These are phyloP conservation scores for Xylocopa sonorina DNA, from an alignment of 1,140 invertebrate genomes.

Conservation along the genomic window DNA sequence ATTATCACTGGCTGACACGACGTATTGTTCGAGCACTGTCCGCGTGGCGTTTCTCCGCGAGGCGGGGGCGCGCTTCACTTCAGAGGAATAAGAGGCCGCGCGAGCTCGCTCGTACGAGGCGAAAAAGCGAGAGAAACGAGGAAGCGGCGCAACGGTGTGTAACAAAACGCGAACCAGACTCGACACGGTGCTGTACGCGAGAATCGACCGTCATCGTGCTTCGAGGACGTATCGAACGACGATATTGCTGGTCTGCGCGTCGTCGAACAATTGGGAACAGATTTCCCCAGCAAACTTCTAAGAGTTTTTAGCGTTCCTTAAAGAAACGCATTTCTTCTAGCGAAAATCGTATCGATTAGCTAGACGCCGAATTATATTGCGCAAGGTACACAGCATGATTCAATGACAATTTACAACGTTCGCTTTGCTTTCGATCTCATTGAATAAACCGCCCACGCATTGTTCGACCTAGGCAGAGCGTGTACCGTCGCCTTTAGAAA, in stretches of 20 bases:
- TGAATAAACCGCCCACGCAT: too few species aligned
- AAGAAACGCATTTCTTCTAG: too few species aligned
- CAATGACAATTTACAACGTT: too few species aligned
- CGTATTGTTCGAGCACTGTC: conserved; percentile 54
- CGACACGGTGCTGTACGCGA: not conserved
- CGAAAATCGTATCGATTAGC: too few species aligned
- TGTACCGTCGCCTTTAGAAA: too few species aligned
- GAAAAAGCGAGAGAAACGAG: conserved; percentile 62
- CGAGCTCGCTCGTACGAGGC: conserved; percentile 42
- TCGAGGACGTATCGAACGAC: too few species aligned
- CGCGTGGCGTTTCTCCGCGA: not conserved
- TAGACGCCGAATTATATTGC: too few species aligned
- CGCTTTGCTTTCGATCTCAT: too few species aligned
- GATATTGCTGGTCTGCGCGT: not conserved
- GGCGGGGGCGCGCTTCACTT: conserved; percentile 5
- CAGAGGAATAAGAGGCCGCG: conserved; percentile 30
- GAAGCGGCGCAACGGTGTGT: conserved; percentile 60
- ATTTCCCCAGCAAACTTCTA: too few species aligned
- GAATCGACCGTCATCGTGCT: conserved; percentile 20
- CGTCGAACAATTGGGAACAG: too few species aligned
- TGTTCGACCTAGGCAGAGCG: not conserved
- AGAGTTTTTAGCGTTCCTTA: too few species aligned
- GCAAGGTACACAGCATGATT: too few species aligned
- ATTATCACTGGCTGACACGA: conserved; percentile 47
- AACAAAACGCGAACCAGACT: conserved; percentile 54